Evolutionary conservation across 2,113 vertebrate genomes (phyloP).

Genomic region (Nycticebus coucang): DNA sequence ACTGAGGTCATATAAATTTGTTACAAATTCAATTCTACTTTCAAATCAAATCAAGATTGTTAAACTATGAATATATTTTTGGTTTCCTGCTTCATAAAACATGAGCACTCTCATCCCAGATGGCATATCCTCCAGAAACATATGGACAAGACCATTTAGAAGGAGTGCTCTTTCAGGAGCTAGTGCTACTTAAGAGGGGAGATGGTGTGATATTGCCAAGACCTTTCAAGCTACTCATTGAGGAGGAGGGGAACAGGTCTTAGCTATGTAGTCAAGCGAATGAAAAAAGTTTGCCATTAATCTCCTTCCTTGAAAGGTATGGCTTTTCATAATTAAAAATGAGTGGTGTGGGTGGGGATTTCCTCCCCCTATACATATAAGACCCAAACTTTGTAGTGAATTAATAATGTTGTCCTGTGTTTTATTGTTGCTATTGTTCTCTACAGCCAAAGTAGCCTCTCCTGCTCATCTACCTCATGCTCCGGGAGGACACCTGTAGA

Average conservation of each 20-base stretch:
- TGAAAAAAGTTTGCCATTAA: neutral
- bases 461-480: neutral
- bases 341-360: neutral
- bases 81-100: constrained; percentile 74
- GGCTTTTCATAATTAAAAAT: neutral
- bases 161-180: constrained; percentile 59
- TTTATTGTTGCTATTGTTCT: neutral
- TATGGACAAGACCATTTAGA: constrained; percentile 68
- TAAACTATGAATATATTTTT: constrained; percentile 76
- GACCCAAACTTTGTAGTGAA: neutral
- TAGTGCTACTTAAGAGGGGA: neutral
- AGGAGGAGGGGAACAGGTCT: constrained; percentile 29
- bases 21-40: constrained; percentile 59
- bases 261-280: neutral
- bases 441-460: neutral
- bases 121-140: constrained; percentile 71
- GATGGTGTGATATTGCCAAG: neutral
- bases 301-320: neutral
- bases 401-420: accelerated
- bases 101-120: constrained; percentile 69
- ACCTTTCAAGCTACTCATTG: constrained; percentile 13
- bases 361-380: neutral
- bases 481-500: neutral
- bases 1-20: constrained; percentile 56
- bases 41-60: constrained; percentile 29